Percentiles rank a stretch among this genome's conserved stretches.
phyloP scores from a whole-genome alignment of 2,113 vertebrate genomes.

The Furnarius figulus region DNA sequence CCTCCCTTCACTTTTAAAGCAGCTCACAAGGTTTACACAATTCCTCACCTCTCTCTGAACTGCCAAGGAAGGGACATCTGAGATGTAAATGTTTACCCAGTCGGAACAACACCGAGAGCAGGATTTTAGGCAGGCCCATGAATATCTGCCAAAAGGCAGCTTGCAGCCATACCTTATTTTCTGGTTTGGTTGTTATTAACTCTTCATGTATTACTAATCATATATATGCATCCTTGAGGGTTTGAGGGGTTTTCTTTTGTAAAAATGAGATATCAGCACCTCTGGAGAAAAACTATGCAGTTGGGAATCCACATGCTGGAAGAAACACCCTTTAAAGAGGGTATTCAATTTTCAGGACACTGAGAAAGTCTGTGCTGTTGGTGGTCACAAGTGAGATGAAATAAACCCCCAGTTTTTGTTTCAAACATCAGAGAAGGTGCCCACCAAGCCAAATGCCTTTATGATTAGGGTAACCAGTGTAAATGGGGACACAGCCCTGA shows the following conservation, averaged over 20 bases:
- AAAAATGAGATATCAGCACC: not conserved
- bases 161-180: not conserved
- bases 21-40: not conserved
- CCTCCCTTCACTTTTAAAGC: not conserved
- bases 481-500: not conserved
- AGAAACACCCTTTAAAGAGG: not conserved
- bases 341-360: not conserved
- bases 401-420: not conserved
- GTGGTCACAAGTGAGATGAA: not conserved
- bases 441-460: not conserved
- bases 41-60: not conserved
- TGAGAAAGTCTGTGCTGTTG: not conserved
- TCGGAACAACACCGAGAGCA: not conserved
- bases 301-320: not conserved
- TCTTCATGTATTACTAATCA: not conserved
- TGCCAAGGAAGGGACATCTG: not conserved
- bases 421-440: not conserved
- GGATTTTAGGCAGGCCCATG: not conserved
- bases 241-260: not conserved
- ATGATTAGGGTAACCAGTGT: not conserved
- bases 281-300: not conserved
- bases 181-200: not conserved
- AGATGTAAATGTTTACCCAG: constrained; percentile 7
- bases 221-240: not conserved
- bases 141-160: not conserved